A percentile compares a stretch with the other conserved stretches of the same genome.
Evolutionary conservation across 1,140 invertebrate genomes (phyloP).

Genomic region (Drosophila ercepeae): DNA sequence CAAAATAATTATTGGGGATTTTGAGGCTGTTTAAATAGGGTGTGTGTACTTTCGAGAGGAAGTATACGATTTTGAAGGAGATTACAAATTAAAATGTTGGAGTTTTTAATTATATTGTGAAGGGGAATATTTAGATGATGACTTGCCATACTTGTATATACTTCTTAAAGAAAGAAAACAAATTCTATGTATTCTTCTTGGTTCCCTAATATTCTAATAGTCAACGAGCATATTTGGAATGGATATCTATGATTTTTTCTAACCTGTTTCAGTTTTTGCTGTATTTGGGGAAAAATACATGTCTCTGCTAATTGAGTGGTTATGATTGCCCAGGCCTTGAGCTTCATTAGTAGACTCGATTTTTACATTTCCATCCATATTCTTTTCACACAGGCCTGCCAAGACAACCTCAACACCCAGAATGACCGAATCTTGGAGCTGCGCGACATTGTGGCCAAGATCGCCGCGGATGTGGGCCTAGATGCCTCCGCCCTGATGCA

Average conservation of each 20-base stretch:
- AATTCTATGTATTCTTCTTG: too few species aligned
- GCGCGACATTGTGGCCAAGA: constrained; percentile 89
- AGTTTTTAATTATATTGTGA: not conserved
- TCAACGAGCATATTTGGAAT: not conserved
- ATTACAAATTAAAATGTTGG: not conserved
- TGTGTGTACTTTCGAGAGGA: not conserved
- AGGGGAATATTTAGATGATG: not conserved
- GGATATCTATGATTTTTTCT: not conserved
- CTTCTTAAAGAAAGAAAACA: too few species aligned
- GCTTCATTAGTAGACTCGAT: constrained; percentile 28
- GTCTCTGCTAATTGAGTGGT: constrained; percentile 16
- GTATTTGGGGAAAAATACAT: not conserved
- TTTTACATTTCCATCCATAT: constrained; percentile 1
- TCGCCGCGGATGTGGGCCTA: constrained; percentile 90
- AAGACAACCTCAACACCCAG: constrained; percentile 89
- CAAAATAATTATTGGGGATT: constrained; percentile 30
- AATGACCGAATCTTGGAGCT: constrained; percentile 88
- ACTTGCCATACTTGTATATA: too few species aligned
- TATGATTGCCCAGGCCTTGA: constrained; percentile 17
- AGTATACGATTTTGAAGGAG: not conserved
- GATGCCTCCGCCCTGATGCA: constrained; percentile 88
- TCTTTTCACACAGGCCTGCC: constrained; percentile 86
- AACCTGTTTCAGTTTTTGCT: not conserved
- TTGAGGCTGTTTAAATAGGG: not conserved
- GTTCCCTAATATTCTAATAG: not conserved